Base-by-base conservation (phyloP, 2,888 invertebrate genomes). In the Chymomyza amoena region DNA sequence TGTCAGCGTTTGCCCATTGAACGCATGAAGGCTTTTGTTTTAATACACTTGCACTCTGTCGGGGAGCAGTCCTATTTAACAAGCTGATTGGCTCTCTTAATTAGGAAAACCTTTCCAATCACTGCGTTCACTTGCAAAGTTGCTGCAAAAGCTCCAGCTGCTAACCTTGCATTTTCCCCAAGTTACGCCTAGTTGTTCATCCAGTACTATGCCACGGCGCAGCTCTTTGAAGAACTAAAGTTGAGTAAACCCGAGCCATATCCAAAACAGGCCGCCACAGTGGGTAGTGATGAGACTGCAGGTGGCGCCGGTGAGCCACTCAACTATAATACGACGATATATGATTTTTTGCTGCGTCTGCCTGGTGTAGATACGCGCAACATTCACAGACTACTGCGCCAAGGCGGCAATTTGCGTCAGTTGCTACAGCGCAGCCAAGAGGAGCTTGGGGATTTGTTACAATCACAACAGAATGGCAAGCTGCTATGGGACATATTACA, bases 61-160 rank as follows among this genome's bases (percentile, higher is more conserved):
- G 99, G 99, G 92, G 99, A 99, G 91, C 99, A 99, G 92, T 95
- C 97, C 2, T 99, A 98, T 92, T 93, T 99, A 50, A 98, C 98
- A 0, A 94, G 96, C 93, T 99, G 78, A 97, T 99, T 84, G 98
- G 98, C 6, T 99, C 99, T 0, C 93, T 99, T 39, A 97, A 97
- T 91, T 97, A 96, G 57, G 99, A 99, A 0, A 95, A 99, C 16
- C 93, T 99, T 36, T 99, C 97, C 92, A 97, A 97, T 89, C 99
- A 99, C 92, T 97, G 97, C 78, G 95, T 96, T 54, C 95, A 97
- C 74, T 99, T 99, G 99, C 96, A 95, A 70, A 93, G 98, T 28
- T 95, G 95, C 92, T 98, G 84, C 95, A 97, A 77, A 97, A 97
- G 90, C 92, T 99, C 66, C 96, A 98, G 79, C 93, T 99, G 50